phyloP scores from a whole-genome alignment of 2,888 invertebrate species.

The Ophion slaviceki region DNA sequence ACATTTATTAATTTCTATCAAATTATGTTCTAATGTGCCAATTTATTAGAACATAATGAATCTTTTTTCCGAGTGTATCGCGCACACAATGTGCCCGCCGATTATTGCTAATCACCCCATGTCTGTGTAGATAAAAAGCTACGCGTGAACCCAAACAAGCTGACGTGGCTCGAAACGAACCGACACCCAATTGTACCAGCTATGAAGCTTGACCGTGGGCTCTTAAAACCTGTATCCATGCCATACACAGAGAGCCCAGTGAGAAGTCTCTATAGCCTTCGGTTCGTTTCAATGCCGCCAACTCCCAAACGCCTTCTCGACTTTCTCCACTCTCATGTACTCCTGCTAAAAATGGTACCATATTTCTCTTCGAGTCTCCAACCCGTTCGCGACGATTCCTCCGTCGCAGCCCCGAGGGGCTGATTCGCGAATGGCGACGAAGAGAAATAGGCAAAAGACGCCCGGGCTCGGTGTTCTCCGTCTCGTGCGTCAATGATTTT shows the following conservation, averaged over 20 bases:
- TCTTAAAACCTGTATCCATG: background rate
- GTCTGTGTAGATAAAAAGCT: too few relatives aligned
- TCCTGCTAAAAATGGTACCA: constrained; percentile 76
- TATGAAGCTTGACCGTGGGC: background rate
- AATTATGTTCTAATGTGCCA: too few relatives aligned
- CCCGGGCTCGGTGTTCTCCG: background rate
- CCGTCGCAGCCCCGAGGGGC: constrained; percentile 51
- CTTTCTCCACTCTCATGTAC: constrained; percentile 64
- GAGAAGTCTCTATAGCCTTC: background rate
- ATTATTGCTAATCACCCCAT: too few relatives aligned
- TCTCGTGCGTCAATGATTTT: background rate
- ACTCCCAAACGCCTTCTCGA: constrained; percentile 24
- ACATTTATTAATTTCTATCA: too few relatives aligned
- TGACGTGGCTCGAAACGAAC: background rate
- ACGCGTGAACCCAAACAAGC: too few relatives aligned
- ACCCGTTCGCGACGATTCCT: constrained; percentile 71
- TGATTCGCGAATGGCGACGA: constrained; percentile 52
- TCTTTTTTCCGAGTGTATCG: too few relatives aligned
- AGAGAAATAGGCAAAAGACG: constrained; percentile 30
- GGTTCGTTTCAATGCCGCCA: background rate
- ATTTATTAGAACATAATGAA: too few relatives aligned
- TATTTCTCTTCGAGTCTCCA: constrained; percentile 76
- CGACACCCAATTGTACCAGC: background rate
- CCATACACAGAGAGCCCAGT: background rate
- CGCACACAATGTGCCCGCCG: too few relatives aligned